phyloP scores from a whole-genome alignment of 2,113 vertebrate species.

The Bostrychus sinensis region DNA sequence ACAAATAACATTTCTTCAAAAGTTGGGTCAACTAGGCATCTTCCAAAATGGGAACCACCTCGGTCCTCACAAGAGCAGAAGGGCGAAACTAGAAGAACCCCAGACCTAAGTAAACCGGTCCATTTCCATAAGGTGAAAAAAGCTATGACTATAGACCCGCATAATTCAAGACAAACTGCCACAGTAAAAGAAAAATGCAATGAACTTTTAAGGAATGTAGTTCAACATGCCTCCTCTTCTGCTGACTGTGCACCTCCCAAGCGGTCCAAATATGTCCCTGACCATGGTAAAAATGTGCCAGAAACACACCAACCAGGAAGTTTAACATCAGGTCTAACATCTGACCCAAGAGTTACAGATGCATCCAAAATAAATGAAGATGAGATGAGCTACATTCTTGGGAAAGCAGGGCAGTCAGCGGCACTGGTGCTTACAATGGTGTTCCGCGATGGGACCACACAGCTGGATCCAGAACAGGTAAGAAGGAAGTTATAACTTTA shows the following conservation, averaged over 20 bases:
- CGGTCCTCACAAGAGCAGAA: constrained; percentile 21
- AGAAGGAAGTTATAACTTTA: constrained; percentile 11
- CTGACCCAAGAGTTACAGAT: constrained; percentile 77
- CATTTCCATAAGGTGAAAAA: constrained; percentile 3
- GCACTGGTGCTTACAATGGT: constrained; percentile 83
- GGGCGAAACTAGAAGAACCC: not conserved
- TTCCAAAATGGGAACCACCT: constrained; percentile 53
- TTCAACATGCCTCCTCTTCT: not conserved
- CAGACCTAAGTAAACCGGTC: not conserved
- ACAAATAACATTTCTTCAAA: constrained; percentile 21
- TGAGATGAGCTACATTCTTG: constrained; percentile 75
- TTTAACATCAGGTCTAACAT: constrained; percentile 46
- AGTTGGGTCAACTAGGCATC: constrained; percentile 3
- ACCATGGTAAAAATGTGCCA: not conserved
- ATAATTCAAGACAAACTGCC: no score
- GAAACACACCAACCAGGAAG: constrained; percentile 15
- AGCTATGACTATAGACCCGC: no score
- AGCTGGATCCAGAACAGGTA: constrained; percentile 84
- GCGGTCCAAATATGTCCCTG: not conserved
- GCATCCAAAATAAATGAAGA: constrained; percentile 67
- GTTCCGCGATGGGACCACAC: constrained; percentile 86
- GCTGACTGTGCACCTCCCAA: constrained; percentile 7
- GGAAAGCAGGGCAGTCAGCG: constrained; percentile 59
- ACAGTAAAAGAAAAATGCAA: not conserved
- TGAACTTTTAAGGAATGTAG: not conserved